Base-by-base conservation (phyloP, 1,140 invertebrate genomes). In the Gryllus bimaculatus region DNA sequence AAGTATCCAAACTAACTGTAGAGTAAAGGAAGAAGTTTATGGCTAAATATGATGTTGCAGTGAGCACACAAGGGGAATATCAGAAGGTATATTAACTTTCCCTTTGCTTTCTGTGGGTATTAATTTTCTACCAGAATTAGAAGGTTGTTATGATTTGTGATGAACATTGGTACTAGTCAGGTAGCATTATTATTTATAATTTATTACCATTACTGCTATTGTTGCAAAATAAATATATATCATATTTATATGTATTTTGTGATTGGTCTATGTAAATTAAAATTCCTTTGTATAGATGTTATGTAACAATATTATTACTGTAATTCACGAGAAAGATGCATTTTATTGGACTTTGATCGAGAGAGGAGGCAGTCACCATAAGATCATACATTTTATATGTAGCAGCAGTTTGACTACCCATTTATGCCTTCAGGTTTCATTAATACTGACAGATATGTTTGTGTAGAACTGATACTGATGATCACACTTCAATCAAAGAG, bases 141-240 rank as follows among this genome's bases (percentile, higher is more conserved):
- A 66, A 18, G 10, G 18, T 66, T 66, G 54, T 66, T 66, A 66
- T 13, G 54, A 66, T 66, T 66, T 66, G 54, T 66, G 54, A 66
- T 66, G 54, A 66, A 13, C 18, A 66, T 66, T 66, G 54, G 54
- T 66, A 66, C 54, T 66, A 66, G 54, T 66, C 54, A 66, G 18
- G 54, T 66, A 66, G 54, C 54, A 66, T 66, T 66, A 66, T 66
- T 66, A 66, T 66, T 66, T 66, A 66, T 66, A 66, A 66, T 66
- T 66, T 66, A 66, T 66, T 66, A 66, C 54, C 18, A 10, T 66
- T 18, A 66, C 10, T 66, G 54, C 54, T 66, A 66, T 66, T 66
- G 54, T 18, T 66, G 18, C 18, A 66, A 66, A 66, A 66, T 66
- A 66, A 66, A 66, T 66, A 66, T 66, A 66, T 66, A 66, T 66